A percentile compares a stretch with the other conserved stretches of the same genome.
Conservation (phyloP, 2,797 vertebrate genomes). For the Malacoraja senta region DNA sequence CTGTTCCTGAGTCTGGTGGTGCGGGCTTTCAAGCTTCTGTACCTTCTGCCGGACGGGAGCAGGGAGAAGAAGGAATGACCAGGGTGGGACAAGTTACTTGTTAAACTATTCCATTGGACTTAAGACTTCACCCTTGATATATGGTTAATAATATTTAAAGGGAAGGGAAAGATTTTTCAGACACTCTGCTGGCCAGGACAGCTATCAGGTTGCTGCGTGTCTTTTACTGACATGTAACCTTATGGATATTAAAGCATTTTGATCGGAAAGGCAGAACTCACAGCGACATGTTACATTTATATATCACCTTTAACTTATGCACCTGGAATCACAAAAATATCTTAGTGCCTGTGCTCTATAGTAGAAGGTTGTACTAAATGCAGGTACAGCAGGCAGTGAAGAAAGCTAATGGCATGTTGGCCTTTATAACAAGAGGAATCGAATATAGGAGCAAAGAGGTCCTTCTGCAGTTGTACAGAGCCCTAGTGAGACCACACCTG, state of each 20-base stretch:
- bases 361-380: background rate
- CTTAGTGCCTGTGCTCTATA: too few species aligned
- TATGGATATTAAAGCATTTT: background rate
- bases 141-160: background rate
- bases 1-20: too few species aligned
- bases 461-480: too few species aligned
- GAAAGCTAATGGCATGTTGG: too few species aligned
- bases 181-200: background rate
- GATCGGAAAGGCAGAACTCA: background rate
- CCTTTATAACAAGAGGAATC: too few species aligned
- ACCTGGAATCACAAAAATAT: background rate
- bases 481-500: too few species aligned
- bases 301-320: background rate
- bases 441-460: too few species aligned
- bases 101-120: background rate
- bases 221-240: background rate
- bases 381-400: too few species aligned
- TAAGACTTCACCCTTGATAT: background rate
- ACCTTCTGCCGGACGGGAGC: too few species aligned
- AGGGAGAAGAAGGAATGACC: too few species aligned
- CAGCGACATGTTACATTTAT: background rate
- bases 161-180: background rate
- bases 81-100: too few species aligned
- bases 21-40: too few species aligned
- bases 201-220: background rate